Evolutionary conservation across 2,113 vertebrate species (phyloP).

Genomic region (Sapajus apella): DNA sequence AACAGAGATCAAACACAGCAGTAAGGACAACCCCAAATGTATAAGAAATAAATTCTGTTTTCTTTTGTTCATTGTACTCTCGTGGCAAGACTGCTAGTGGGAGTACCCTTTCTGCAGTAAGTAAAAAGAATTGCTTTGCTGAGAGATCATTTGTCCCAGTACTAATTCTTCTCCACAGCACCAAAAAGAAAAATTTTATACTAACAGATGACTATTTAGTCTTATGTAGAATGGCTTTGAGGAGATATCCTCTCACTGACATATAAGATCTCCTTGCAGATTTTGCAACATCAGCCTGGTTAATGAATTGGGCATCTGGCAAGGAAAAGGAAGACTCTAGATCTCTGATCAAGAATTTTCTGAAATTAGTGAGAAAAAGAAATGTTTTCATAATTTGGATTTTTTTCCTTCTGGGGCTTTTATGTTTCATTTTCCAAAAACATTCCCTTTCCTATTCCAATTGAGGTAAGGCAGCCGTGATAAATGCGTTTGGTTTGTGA

Average conservation of each 20-base stretch:
- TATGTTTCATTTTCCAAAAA: neutral
- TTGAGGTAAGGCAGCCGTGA: neutral
- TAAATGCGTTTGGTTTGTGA: neutral
- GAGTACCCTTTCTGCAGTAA: too few relatives aligned
- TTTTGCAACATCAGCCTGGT: neutral
- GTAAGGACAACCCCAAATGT: too few relatives aligned
- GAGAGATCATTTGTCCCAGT: too few relatives aligned
- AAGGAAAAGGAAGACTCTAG: neutral
- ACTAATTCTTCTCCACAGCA: too few relatives aligned
- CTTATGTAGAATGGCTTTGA: neutral
- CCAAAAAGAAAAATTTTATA: too few relatives aligned
- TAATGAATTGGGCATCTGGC: neutral
- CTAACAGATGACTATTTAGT: neutral
- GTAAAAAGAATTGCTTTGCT: too few relatives aligned
- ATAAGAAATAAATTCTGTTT: too few relatives aligned
- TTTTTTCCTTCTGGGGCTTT: neutral
- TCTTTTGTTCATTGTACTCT: too few relatives aligned
- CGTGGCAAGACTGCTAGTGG: too few relatives aligned
- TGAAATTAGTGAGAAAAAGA: neutral
- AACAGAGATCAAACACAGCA: too few relatives aligned
- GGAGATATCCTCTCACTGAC: neutral
- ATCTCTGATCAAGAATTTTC: neutral
- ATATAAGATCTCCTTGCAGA: neutral
- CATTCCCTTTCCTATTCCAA: neutral
- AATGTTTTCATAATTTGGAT: neutral